Evolutionary conservation across 2,888 invertebrate species (phyloP), one percentile per base, ranked within the genome.

Genomic region (Epistrophe eligans): DNA sequence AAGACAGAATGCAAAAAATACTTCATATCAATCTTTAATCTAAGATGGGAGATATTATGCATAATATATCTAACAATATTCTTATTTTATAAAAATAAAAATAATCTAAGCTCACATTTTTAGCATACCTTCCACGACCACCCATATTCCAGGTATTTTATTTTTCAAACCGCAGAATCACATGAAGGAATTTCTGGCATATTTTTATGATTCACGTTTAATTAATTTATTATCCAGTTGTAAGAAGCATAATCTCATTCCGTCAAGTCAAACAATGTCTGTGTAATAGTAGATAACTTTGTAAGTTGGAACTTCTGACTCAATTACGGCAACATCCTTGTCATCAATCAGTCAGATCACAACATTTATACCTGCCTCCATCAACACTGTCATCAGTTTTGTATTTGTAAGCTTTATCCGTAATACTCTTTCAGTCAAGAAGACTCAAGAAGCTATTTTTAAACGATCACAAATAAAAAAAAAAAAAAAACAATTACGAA

Each of bases 401-500:
- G 15, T 52, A 28, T 13, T n/a, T 52, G 10, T 64, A 72, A 58
- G 57, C 58, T 48, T 38, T 32, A 13, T 35, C 67, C 24, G 15
- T 13, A 62, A 32, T 38, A 24, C 43, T 17, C 43, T 32, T 38
- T 15, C 43, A 43, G 50, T 10, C 1, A n/a, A 55, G 24, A n/a
- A 55, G 24, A 55, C 24, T 32, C 64, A 71, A 62, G 24, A 35
- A 55, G 38, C 58, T 82, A 82, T 87, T 82, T 85, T 52, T 74
- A 82, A 82, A 57, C 9, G 64, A 71, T 76, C 66, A 79, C 74
- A 79, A 70, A n/a, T n/a, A n/a, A n/a, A n/a, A n/a, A n/a, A n/a
- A n/a, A n/a, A n/a, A n/a, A n/a, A 79, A 76, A 74, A 79, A 48
- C 71, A 43, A 71, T 82, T 87, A 71, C 48, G 67, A 82, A 82